Percentiles rank a stretch among this genome's conserved stretches.
Evolutionary conservation across 2,113 vertebrate species (phyloP).

Genomic region (Mastomys natalensis): DNA sequence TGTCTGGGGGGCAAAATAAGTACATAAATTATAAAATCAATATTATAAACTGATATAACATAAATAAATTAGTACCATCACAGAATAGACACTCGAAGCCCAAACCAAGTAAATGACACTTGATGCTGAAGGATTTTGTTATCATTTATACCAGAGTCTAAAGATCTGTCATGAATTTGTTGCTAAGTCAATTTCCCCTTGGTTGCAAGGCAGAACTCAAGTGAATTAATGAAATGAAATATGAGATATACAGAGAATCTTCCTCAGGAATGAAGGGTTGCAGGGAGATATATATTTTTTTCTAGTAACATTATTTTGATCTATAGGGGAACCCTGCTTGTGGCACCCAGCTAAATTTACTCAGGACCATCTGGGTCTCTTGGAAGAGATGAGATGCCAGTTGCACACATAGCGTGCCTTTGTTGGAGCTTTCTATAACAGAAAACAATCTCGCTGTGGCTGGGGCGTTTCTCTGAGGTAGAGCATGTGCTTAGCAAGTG

Average conservation of each 20-base stretch:
- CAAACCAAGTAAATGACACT: slow-evolving; percentile 31
- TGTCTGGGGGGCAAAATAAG: not conserved
- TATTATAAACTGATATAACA: not conserved
- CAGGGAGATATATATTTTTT: not conserved
- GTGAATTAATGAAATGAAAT: slow-evolving; percentile 56
- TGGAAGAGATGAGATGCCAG: slow-evolving; percentile 35
- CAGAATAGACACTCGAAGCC: not conserved
- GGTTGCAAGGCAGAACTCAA: slow-evolving; percentile 4
- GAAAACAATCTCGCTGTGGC: not conserved
- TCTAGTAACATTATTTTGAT: slow-evolving; percentile 66
- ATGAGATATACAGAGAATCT: not conserved
- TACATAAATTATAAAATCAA: not conserved
- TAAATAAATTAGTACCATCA: not conserved
- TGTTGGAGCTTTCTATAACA: slow-evolving; percentile 47
- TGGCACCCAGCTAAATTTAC: slow-evolving; percentile 53
- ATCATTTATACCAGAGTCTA: not conserved
- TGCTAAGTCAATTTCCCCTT: slow-evolving; percentile 44
- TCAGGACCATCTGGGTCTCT: slow-evolving; percentile 55
- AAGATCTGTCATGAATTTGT: slow-evolving; percentile 24
- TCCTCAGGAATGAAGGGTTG: slow-evolving; percentile 18
- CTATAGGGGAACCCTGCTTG: slow-evolving; percentile 51
- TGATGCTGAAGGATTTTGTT: slow-evolving; percentile 23
- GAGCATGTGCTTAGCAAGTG: not conserved
- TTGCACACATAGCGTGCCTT: slow-evolving; percentile 11
- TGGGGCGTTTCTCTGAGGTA: not conserved